phyloP scores from a whole-genome alignment of 2,888 invertebrate genomes.

The Cerastis rubricosa region DNA sequence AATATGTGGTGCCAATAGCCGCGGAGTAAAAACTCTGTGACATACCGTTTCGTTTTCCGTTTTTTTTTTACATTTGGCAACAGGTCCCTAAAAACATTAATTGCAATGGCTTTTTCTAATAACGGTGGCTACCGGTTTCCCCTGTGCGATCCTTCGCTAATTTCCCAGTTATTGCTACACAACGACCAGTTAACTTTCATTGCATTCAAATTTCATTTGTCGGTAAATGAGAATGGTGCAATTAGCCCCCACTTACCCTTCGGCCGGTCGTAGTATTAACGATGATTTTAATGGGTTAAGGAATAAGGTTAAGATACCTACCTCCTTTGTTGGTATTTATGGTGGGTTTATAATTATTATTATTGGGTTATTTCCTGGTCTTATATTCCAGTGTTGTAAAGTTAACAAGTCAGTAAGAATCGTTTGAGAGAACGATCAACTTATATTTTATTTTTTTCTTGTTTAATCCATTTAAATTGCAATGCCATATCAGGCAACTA shows the following conservation, averaged over 20 bases:
- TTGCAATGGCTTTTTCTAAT: constrained; percentile 42
- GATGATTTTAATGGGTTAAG: constrained; percentile 57
- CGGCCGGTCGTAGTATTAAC: constrained; percentile 52
- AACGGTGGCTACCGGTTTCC: constrained; percentile 36
- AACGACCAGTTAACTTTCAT: constrained; percentile 66
- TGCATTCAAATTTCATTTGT: constrained; percentile 68
- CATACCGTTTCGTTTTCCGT: too few species aligned
- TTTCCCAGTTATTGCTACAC: constrained; percentile 53
- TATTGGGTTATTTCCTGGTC: background rate
- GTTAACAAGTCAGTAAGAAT: background rate
- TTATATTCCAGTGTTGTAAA: background rate
- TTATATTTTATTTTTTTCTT: too few species aligned
- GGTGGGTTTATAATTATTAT: constrained; percentile 9
- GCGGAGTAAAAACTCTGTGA: too few species aligned
- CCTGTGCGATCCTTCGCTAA: constrained; percentile 37
- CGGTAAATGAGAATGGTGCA: constrained; percentile 68
- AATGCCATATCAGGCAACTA: too few species aligned
- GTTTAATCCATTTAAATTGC: too few species aligned
- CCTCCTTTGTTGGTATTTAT: constrained; percentile 26
- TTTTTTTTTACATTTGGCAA: too few species aligned
- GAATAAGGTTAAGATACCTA: constrained; percentile 41
- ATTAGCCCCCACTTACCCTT: constrained; percentile 71
- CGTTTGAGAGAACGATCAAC: background rate
- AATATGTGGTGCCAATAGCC: too few species aligned
- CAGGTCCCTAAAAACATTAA: constrained; percentile 30